Evolutionary conservation across 2,113 vertebrate species (phyloP).

Genomic region (Osmerus eperlanus): DNA sequence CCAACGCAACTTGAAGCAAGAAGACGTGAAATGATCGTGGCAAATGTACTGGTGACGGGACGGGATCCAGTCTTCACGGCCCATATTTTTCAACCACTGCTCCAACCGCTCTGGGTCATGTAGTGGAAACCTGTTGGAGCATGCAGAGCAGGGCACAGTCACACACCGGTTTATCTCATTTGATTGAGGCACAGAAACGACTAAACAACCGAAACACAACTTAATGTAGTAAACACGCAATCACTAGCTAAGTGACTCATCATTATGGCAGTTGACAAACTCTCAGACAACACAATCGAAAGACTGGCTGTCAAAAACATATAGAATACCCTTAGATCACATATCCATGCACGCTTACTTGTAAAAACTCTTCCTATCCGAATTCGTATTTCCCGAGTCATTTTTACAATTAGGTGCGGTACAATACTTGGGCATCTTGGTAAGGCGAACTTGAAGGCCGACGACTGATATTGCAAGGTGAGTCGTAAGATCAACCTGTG

Average conservation of each 20-base stretch:
- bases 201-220: no score
- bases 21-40: constrained; percentile 71
- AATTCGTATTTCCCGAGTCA: constrained; percentile 40
- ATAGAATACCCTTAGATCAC: not conserved
- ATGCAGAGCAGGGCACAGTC: no score
- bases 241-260: no score
- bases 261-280: not conserved
- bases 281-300: not conserved
- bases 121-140: constrained; percentile 69
- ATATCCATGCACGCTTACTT: constrained; percentile 53
- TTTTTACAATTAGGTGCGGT: constrained; percentile 60
- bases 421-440: constrained; percentile 67
- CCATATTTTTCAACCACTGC: constrained; percentile 76
- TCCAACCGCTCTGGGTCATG: constrained; percentile 69
- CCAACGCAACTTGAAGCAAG: constrained; percentile 75
- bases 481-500: constrained; percentile 1
- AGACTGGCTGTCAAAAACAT: no score
- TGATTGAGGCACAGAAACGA: no score
- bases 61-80: constrained; percentile 70
- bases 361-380: constrained; percentile 63
- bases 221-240: no score
- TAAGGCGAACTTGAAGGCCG: not conserved
- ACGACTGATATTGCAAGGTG: not conserved
- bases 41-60: constrained; percentile 78
- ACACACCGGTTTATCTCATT: no score